Base-by-base conservation (phyloP, 1,140 invertebrate species). In the Adelges cooleyi region DNA sequence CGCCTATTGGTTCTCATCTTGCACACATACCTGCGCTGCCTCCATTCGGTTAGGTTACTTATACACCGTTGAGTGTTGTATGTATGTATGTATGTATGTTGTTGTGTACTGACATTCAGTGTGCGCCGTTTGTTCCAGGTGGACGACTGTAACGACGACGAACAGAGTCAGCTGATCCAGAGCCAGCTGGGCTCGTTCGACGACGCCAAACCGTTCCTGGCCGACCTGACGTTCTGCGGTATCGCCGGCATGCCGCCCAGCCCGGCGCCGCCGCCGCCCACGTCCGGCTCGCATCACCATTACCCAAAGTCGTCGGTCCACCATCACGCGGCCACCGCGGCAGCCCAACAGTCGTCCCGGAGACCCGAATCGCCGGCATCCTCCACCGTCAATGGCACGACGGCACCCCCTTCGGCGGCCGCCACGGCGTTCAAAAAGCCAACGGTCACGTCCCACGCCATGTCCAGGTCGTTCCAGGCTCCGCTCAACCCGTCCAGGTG, bases 161-260 rank as follows among this genome's bases (percentile, higher is more conserved):
- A 62, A 33, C 56, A 62, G 56, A 62, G 56, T 42, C 56, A 62
- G 56, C 56, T 62, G 56, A 62, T 62, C 42, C 40, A 62, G 42
- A 62, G 56, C 27, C 56, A 62, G 42, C 38, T 62, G 56, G 56
- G 56, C 33, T 62, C 56, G 25, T 62, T 62, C 17, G 56, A 62
- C 56, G 56, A 62, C 56, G 56, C 56, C 22, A 62, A 62, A 62
- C 56, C 56, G 56, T 62, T 20, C 56, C 38, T 62, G 56, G 5
- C 11, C 5, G 56, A 62, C 56, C 13, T 62, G 42, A 42, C 44
- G 56, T 62, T 62, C 25, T 62, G 56, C 18, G 56, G 56, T 1
- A 62, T 62, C 11, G n/a, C 56, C 42, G 56, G 56, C 38, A 62
- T 62, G 56, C 56, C 56, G 25, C 42, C 42, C 2, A 62, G 56